Evolutionary conservation across 2,113 vertebrate genomes (phyloP).

Genomic region (Delphinapterus leucas): DNA sequence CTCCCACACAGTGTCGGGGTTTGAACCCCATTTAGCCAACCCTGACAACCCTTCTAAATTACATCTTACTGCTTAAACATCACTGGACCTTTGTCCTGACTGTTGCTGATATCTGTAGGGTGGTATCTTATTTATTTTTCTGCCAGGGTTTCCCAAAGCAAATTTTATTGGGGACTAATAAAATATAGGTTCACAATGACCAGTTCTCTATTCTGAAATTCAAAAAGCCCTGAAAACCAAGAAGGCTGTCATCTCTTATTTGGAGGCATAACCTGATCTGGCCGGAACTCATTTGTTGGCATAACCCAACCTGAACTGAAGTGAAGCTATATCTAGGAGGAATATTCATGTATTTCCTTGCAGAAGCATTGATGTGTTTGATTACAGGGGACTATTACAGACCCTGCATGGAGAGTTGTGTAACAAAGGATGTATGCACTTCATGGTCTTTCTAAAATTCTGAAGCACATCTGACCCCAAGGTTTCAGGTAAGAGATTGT

Average conservation of each 20-base stretch:
- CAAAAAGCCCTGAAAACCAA: not conserved
- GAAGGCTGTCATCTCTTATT: not conserved
- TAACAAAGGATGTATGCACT: fast-evolving
- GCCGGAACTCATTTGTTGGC: not conserved
- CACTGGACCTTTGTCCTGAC: not conserved
- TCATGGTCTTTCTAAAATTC: not conserved
- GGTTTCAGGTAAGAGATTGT: not conserved
- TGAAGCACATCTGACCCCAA: not conserved
- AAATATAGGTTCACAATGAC: not conserved
- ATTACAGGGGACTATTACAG: not conserved
- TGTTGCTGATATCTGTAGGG: not conserved
- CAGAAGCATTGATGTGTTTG: not conserved
- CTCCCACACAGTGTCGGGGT: not conserved
- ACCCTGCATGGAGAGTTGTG: not conserved
- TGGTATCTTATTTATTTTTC: not conserved
- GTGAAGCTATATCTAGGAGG: not conserved
- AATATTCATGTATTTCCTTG: not conserved
- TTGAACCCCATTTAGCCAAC: not conserved
- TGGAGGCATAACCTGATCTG: not conserved
- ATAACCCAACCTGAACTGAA: not conserved
- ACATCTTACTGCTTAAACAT: not conserved
- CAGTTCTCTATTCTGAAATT: not conserved
- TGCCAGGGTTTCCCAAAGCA: not conserved
- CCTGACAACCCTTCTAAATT: not conserved
- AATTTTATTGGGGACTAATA: not conserved